Conservation (phyloP, 2,797 vertebrate species). For the Luscinia megarhynchos region DNA sequence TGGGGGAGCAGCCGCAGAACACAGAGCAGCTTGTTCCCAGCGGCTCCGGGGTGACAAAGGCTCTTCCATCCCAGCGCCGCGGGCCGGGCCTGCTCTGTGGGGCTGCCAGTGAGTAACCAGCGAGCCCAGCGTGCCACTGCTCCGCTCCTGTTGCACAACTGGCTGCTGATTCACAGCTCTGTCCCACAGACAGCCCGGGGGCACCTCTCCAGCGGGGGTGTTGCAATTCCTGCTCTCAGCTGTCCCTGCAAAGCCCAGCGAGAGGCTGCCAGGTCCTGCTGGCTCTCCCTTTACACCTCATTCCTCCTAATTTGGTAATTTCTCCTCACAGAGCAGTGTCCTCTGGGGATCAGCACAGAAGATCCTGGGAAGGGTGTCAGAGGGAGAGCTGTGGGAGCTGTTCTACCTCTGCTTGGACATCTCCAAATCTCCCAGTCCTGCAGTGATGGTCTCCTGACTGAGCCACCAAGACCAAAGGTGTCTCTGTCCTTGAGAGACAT, state of each 20-base stretch:
- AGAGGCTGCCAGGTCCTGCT: not conserved
- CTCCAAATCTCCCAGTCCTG: not conserved
- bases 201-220: rapidly evolving
- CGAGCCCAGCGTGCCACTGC: rapidly evolving
- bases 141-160: not conserved
- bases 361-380: not conserved
- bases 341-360: not conserved
- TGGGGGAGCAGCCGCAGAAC: not conserved
- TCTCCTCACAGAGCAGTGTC: not conserved
- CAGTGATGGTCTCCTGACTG: rapidly evolving
- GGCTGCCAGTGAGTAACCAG: not conserved
- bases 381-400: not conserved
- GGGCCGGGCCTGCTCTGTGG: not conserved
- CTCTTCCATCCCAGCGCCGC: not conserved
- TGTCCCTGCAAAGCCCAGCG: not conserved
- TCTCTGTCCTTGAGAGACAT: not conserved
- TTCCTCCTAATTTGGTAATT: not conserved
- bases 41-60: not conserved
- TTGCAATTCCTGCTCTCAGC: not conserved
- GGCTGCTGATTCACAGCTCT: not conserved
- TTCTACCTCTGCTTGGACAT: not conserved
- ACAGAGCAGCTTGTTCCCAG: not conserved
- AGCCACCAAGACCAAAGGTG: not conserved
- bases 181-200: not conserved
- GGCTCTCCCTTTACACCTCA: not conserved